Evolutionary conservation across 2,113 vertebrate genomes (phyloP), one percentile per base, ranked within the genome.

Genomic region (Pachypanchax playfairii): DNA sequence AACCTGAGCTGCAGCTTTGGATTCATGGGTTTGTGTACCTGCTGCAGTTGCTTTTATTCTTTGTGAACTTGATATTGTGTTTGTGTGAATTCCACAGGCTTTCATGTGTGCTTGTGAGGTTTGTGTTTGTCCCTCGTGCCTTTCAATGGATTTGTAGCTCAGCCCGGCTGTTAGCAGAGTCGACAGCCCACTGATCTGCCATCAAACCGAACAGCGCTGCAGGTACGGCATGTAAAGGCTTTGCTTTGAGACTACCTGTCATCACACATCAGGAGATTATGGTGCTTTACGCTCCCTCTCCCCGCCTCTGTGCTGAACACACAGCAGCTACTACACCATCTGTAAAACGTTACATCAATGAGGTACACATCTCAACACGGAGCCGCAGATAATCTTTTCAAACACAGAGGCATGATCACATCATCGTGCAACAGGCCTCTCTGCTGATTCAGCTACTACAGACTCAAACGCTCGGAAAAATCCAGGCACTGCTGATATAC

Each of bases 181-280:
- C 75, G 85, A 89, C 85, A 89, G 77, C 84, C 56, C 78, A 77
- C 85, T 89, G 89, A 91, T 91, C 85, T 85, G 83, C 85, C 82
- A 62, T 90, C 84, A 86, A 84, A 68, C 70, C 24, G 14, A 42
- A 69, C 78, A 6, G 70, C 58, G 78, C 85, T 73, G 82, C 90
- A 91, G 88, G 90, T 91, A 86, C 73, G 48, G 51, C 74, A 73
- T 76, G 80, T 51, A 64, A 72, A 69, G 77, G 80, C 73, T 83
- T 80, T 82, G 87, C 87, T 89, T 68, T 79, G 85, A 90, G 87
- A 82, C 81, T 83, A 90, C 87, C 89, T 90, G 90, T 90, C 87
- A 89, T 80, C 82, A 31, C 84, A 60, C 82, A 89, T 89, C 85
- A 85, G 71, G 73, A 82, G 87, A 85, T 86, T 87, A 89, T 15